Evolutionary conservation across 2,888 invertebrate species (phyloP), one percentile per base, ranked within the genome.

Genomic region (Phalera bucephala): DNA sequence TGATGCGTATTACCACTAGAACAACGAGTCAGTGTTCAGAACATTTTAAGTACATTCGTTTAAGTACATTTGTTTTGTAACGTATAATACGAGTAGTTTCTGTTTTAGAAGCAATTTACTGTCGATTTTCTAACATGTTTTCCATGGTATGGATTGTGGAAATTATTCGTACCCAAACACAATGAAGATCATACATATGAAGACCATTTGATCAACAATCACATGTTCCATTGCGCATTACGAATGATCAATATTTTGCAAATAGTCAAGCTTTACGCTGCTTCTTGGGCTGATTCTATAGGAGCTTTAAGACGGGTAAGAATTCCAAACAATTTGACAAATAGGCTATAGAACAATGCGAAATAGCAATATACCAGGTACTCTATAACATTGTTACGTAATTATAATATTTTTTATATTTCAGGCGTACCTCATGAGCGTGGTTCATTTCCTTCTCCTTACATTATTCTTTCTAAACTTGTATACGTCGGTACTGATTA

Each of bases 381-480:
- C n/a, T n/a, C n/a, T n/a, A n/a, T n/a, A n/a, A n/a, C n/a, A n/a
- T n/a, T n/a, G n/a, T n/a, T n/a, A n/a, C n/a, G n/a, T n/a, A n/a
- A n/a, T n/a, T n/a, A n/a, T n/a, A n/a, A 14, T 19, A 5, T 36
- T 31, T 21, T 23, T 35, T 45, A 26, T 20, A 31, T 79, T 82
- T 38, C 72, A 91, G 91, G 87, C 86, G n/a, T 86, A 89, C 40
- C 53, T 87, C 9, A 83, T 90, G 78, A 88, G 88, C 41, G 84
- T 90, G 0, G 64, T 90, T 0, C 90, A 91, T 54, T 91, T 89
- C 47, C 52, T 88, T 6, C 71, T 91, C 0, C 51, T 90, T 6
- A 88, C 89, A 0, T 48, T 91, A 7, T 84, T 91, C 53, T 85
- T 87, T 45, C 55, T 90, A 27, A 90, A 90, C 52, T 59, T 90